Evolutionary conservation across 2,797 vertebrate genomes (phyloP).

Genomic region (Danio albolineatus): DNA sequence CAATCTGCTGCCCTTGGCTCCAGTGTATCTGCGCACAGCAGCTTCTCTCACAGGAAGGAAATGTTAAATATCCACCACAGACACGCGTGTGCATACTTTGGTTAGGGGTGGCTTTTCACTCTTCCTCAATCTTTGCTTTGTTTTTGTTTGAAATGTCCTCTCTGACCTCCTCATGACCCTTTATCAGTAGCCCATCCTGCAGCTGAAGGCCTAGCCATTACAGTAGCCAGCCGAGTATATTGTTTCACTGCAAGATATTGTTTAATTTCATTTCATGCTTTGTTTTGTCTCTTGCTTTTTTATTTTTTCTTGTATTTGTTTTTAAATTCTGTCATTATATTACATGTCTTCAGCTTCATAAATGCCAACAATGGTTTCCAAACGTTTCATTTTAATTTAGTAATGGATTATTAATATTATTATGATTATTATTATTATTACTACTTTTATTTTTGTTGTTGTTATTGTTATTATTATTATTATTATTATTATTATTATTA

Average conservation of each 20-base stretch:
- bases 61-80: neutral
- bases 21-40: neutral
- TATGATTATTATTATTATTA: too few species aligned
- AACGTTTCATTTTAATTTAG: too few species aligned
- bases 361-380: too few species aligned
- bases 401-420: too few species aligned
- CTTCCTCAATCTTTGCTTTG: neutral
- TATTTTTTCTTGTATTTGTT: neutral
- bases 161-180: constrained; percentile 43
- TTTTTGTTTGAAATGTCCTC: constrained; percentile 56
- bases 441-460: too few species aligned
- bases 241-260: neutral
- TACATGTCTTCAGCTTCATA: neutral
- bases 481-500: too few species aligned
- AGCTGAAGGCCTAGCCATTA: constrained; percentile 12
- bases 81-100: neutral
- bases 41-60: constrained; percentile 22
- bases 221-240: neutral
- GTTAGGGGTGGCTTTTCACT: neutral
- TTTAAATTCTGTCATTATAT: neutral
- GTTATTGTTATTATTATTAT: too few species aligned
- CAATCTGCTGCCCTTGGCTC: neutral
- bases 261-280: neutral
- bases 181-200: constrained; percentile 20
- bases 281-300: constrained; percentile 6